Percentiles rank a stretch among this genome's conserved stretches.
These are phyloP conservation scores for Xanthia icteritia DNA, from an alignment of 2,888 invertebrate species.

Conservation along the genomic window DNA sequence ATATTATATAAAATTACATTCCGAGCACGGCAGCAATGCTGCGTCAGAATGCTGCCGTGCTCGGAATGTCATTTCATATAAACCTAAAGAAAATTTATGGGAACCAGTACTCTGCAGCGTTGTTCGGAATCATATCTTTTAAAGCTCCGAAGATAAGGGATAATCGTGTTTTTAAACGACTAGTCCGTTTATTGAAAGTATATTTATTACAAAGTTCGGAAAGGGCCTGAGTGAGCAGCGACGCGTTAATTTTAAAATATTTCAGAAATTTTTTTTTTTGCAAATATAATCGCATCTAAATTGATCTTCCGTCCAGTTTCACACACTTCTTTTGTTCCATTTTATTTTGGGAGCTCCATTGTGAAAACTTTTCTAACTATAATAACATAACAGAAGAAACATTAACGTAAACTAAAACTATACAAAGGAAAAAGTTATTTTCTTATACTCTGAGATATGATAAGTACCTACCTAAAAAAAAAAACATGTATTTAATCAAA, in stretches of 20 bases:
- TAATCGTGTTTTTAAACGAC: slow-evolving; percentile 9
- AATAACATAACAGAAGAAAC: not conserved
- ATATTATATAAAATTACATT: too few species aligned
- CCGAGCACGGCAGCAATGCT: too few species aligned
- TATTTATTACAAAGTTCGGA: slow-evolving; percentile 1
- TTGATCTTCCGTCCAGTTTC: slow-evolving; percentile 49
- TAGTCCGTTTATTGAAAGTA: slow-evolving; percentile 20
- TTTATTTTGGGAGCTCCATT: slow-evolving; percentile 56
- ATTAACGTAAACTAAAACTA: too few species aligned
- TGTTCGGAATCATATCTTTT: too few species aligned
- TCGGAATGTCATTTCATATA: too few species aligned
- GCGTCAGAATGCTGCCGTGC: too few species aligned
- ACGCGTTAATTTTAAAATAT: slow-evolving; percentile 12
- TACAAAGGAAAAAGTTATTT: not conserved
- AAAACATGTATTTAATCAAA: not conserved
- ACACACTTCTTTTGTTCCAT: slow-evolving; percentile 24
- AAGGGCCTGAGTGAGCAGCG: slow-evolving; percentile 4
- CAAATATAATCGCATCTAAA: slow-evolving; percentile 40
- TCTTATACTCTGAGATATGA: not conserved
- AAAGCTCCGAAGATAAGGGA: not conserved
- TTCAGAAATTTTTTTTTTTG: slow-evolving; percentile 8
- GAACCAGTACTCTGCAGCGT: too few species aligned
- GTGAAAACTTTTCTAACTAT: not conserved
- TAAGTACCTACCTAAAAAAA: not conserved
- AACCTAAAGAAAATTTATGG: too few species aligned